Evolutionary conservation across 2,888 invertebrate species (phyloP), one percentile per base, ranked within the genome.

Genomic region (Agrenia bidenticulata): DNA sequence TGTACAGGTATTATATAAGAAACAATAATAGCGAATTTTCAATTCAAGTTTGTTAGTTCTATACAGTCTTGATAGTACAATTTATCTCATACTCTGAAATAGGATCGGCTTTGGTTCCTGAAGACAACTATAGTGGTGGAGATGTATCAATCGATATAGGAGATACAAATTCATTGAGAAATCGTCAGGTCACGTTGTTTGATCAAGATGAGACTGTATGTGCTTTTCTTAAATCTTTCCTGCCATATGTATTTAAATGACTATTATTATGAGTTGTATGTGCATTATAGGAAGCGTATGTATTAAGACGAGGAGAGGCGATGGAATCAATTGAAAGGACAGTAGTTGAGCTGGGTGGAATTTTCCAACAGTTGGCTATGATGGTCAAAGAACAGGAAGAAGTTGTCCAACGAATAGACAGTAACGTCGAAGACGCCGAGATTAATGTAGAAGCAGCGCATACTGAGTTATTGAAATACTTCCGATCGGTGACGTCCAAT

Each of bases 361-460:
- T 99, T 79, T 99, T 98, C 81, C 92, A 93, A 78, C 96, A 97
- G 81, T 80, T 94, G 74, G 94, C 94, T 2, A 90, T 90, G 78
- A 96, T 99, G 94, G 97, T 99, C 1, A 93, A 95, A 79, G 95
- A 97, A 80, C 96, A 97, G 80, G 99, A 98, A 80, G 99, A 99
- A 84, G 92, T 95, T 82, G 94, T 97, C 4, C 93, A 94, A 79
- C 86, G 99, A 79, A 99, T 99, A 80, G 99, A 99, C 83, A 87
- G 92, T 13, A 98, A 99, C 81, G 90, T 99, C 63, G 92, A 94
- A 80, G 94, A 96, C 79, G 89, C 98, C 0, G 91, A 92, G 80
- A 81, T 98, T 79, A 98, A 99, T 82, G 94, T 99, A 53, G 97
- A 97, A 82, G 94, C 95, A 56, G 99, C 98, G 2, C 99, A 99